Percentiles rank a stretch among this genome's conserved stretches.
These are phyloP conservation scores for Sylvietta virens DNA, from an alignment of 2,113 vertebrate species.

Conservation along the genomic window DNA sequence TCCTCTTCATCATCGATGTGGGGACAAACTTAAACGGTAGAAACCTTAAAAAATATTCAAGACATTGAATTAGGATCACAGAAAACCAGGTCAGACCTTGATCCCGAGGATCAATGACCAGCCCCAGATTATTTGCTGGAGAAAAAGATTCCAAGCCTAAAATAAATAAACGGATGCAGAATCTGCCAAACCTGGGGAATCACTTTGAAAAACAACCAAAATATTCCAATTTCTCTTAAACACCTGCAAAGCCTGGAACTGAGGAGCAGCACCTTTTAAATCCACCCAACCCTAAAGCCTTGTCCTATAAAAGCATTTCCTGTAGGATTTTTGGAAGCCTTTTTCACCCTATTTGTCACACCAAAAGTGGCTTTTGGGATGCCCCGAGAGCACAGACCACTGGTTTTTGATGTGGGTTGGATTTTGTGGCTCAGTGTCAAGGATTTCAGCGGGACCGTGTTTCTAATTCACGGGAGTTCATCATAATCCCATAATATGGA, in stretches of 20 bases:
- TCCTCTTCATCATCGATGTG: fast-evolving
- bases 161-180: neutral
- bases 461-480: neutral
- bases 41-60: neutral
- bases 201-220: neutral
- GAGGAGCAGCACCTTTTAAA: neutral
- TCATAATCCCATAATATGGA: neutral
- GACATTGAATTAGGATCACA: neutral
- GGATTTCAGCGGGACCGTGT: neutral
- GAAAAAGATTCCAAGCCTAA: neutral
- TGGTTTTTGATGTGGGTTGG: neutral
- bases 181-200: neutral
- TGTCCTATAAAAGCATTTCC: neutral
- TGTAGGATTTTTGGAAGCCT: neutral
- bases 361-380: neutral
- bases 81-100: neutral
- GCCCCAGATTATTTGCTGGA: neutral
- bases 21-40: neutral
- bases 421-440: neutral
- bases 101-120: neutral
- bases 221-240: neutral
- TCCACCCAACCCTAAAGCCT: neutral
- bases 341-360: neutral
- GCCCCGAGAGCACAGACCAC: neutral
- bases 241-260: neutral